Base-by-base conservation (phyloP, 2,888 invertebrate species). In the Hirtodrosophila trivittata region DNA sequence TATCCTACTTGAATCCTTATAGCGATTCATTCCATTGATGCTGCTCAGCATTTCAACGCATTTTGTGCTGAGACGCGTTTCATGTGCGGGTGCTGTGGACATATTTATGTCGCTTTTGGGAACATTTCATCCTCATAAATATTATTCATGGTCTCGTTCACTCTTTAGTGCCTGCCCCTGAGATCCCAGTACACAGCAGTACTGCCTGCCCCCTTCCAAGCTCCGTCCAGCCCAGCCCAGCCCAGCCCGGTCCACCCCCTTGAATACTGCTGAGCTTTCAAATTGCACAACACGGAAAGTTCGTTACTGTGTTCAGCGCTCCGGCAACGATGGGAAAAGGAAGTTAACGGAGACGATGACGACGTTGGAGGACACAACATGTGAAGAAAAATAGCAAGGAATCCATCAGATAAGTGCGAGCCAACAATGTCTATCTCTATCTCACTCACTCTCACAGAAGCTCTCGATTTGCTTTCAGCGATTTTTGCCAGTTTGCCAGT, bases 51-150 rank as follows among this genome's bases (percentile, higher is more conserved):
- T 68, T 77, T 77, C 70, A 84, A 78, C 76, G 75, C 81, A 78
- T 72, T 86, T 83, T 66, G 63, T 80, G 80, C 84, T 73, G 84
- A 80, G 69, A 30, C 78, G 86, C 78, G 73, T 76, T 76, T 75
- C 78, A 85, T 86, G 80, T 87, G 87, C 89, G 89, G 82, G 87
- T 89, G 87, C 80, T 89, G 88, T 82, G 84, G 89, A 89, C 89
- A 89, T 89, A 88, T 88, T 88, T 88, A 88, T 89, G 88, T 87
- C 87, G 86, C 88, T 86, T 87, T 81, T 89, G 88, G 88, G 88
- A 89, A 86, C 89, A 88, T 89, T 89, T 88, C 89, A 88, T 87
- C 70, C 87, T 86, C 89, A 89, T 89, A 89, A 88, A 88, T 88
- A 89, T 88, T 87, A 83, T 88, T 88, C 88, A 89, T 89, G 71